Base-by-base conservation (phyloP, 1,140 invertebrate species). In the Atta colombica region DNA sequence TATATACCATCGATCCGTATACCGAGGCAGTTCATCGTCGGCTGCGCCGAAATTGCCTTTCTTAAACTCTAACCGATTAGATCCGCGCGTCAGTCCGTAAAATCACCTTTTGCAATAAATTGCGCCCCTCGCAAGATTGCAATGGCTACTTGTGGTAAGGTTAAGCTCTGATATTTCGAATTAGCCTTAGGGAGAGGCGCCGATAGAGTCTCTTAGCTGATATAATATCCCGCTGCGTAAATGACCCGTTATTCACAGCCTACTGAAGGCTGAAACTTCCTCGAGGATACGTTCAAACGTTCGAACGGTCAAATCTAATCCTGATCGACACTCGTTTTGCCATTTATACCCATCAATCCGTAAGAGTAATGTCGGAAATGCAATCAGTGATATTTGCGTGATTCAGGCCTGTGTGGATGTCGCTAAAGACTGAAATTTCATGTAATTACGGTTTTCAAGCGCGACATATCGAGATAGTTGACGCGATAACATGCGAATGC, bases 191-290 rank as follows among this genome's bases (percentile, higher is more conserved):
- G 71, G 35, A 53, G 58, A 77, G 49, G 21, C 25, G 65, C 28
- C 60, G 60, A 86, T 86, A 60, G 80, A 74, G 60, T 77, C 31
- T 31, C 61, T 68, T 21, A n/a, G 65, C 49, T 31, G 12, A 39
- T 88, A 91, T 16, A 51, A 65, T 87, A 90, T 87, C 75, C 53
- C 78, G 81, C 35, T 68, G 78, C 90, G 90, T 87, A 89, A 92
- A 92, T 92, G 90, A 92, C 88, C 89, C 91, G 91, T 92, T 90
- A 91, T 92, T 88, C 87, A 82, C 91, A 90, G 91, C 85, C 86
- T 72, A 66, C 65, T 88, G 87, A 89, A 45, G 66, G 63, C 69
- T 51, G 35, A 55, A 53, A 49, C 21, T 35, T 77, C 51, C 80
- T 80, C 25, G 66, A 68, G 25, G 53, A 14, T 31, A 7, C 53